Evolutionary conservation across 2,113 vertebrate species (phyloP).

Genomic region (Cochlearius cochlearius): DNA sequence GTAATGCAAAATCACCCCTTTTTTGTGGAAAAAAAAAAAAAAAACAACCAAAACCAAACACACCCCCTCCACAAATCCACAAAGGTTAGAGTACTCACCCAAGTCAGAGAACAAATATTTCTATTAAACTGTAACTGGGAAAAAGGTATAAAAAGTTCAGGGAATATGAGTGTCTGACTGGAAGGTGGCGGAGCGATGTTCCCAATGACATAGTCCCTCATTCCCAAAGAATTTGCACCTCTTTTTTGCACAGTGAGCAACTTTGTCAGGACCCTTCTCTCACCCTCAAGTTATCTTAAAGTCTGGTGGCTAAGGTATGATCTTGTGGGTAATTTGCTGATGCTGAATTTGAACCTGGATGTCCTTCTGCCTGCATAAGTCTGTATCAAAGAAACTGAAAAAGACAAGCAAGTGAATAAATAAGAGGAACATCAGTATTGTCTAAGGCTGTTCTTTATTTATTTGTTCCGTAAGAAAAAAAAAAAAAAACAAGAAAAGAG

Average conservation of each 20-base stretch:
- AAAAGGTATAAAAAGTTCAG: neutral
- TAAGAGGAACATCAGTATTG: neutral
- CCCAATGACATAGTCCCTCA: no score
- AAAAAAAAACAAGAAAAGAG: neutral
- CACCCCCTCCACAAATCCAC: no score
- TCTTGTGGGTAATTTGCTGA: neutral
- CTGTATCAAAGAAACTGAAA: neutral
- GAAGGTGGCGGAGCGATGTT: neutral
- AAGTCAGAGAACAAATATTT: neutral
- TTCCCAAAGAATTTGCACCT: neutral
- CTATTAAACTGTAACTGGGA: accelerated
- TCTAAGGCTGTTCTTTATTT: neutral
- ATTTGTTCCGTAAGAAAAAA: neutral
- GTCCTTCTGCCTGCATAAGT: neutral
- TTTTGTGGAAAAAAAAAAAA: neutral
- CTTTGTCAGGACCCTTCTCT: neutral
- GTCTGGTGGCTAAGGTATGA: neutral
- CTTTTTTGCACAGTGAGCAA: neutral
- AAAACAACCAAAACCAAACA: neutral
- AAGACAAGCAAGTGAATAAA: neutral
- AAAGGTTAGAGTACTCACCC: neutral
- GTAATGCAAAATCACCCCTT: neutral
- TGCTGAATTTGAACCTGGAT: neutral
- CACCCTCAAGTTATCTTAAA: neutral
- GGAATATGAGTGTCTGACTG: accelerated